These are phyloP conservation scores for Pica pica DNA, from an alignment of 2,113 vertebrate species.

Conservation along the genomic window DNA sequence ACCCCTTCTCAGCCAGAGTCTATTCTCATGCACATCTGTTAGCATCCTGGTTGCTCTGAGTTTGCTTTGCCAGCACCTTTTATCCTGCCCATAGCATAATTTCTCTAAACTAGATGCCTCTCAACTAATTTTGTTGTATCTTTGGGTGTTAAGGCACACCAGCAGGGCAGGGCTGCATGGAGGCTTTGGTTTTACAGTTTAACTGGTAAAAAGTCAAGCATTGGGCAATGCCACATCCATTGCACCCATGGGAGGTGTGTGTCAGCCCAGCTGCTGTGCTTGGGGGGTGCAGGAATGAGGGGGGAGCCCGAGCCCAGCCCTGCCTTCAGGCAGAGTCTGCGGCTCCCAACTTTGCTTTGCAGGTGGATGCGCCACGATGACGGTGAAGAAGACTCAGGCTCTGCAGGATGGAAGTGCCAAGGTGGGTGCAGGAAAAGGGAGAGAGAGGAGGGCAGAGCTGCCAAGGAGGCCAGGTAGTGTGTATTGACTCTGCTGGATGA, in stretches of 20 bases:
- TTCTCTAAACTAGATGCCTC: not conserved
- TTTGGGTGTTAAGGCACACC: not conserved
- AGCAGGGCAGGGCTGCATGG: not conserved
- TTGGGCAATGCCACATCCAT: not conserved
- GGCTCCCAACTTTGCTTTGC: conserved; percentile 9
- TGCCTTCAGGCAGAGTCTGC: not conserved
- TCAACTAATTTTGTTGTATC: not conserved
- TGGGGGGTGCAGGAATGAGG: not conserved
- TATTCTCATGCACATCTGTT: not conserved
- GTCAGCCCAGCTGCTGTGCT: not conserved
- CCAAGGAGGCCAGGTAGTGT: accelerated
- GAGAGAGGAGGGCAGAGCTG: not conserved
- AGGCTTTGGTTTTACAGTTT: not conserved
- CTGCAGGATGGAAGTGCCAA: conserved; percentile 62
- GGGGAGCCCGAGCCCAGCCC: not conserved
- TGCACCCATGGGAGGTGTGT: not conserved
- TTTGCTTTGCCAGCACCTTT: not conserved
- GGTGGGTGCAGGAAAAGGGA: conserved; percentile 25
- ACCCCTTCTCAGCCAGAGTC: not conserved
- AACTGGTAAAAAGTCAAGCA: not conserved
- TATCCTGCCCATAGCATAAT: not conserved
- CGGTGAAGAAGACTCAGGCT: conserved; percentile 20
- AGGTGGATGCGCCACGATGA: conserved; percentile 35
- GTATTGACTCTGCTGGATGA: not conserved
- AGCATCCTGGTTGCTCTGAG: not conserved